A percentile compares a stretch with the other conserved stretches of the same genome.
Conservation (phyloP, 1,140 invertebrate species). For the Orius laevigatus region DNA sequence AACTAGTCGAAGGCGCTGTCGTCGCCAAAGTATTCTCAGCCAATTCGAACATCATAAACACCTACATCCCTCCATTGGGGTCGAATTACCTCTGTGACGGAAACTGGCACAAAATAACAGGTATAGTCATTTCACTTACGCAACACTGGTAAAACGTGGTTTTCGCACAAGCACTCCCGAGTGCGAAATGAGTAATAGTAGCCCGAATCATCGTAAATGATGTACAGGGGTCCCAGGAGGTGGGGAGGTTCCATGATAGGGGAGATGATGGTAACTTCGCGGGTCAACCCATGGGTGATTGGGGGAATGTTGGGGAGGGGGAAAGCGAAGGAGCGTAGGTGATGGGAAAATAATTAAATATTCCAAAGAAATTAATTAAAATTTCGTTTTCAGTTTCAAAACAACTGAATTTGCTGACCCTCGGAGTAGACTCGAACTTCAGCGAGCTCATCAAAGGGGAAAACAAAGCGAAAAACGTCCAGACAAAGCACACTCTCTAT, state of each 20-base stretch:
- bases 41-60: conserved; percentile 56
- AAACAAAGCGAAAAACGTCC: conserved; percentile 40
- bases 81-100: conserved; percentile 66
- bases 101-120: conserved; percentile 78
- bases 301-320: too few relatives aligned
- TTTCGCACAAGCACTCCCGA: background rate
- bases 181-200: background rate
- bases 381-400: conserved; percentile 46
- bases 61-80: conserved; percentile 48
- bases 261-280: too few relatives aligned
- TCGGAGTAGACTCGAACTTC: conserved; percentile 62
- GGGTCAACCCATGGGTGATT: too few relatives aligned
- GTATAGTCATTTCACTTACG: conserved; percentile 31
- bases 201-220: too few relatives aligned
- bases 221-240: too few relatives aligned
- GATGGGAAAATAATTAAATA: background rate
- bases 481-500: conserved; percentile 72
- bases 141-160: background rate
- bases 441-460: conserved; percentile 46
- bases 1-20: conserved; percentile 71
- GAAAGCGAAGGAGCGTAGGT: too few relatives aligned
- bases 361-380: background rate
- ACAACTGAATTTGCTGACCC: conserved; percentile 61
- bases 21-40: conserved; percentile 74
- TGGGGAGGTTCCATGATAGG: too few relatives aligned